Conservation (phyloP, 1,140 invertebrate species). For the Aphelenchoides avenae region DNA sequence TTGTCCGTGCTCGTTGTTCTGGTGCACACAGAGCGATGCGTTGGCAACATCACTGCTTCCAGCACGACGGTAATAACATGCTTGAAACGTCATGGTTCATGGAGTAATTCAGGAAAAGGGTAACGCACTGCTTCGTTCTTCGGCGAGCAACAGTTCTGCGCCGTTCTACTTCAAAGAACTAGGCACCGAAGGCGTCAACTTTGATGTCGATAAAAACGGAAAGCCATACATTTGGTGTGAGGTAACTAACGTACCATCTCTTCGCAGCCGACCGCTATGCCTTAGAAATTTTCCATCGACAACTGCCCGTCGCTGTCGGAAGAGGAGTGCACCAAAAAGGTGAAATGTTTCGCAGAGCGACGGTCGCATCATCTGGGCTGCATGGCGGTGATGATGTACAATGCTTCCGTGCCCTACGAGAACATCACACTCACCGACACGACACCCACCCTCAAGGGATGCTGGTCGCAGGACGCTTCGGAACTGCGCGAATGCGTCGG, state of each 20-base stretch:
- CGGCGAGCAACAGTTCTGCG: not conserved
- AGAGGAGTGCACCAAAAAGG: constrained; percentile 10
- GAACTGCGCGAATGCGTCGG: constrained; percentile 35
- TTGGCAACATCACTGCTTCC: constrained; percentile 1
- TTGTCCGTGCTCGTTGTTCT: not conserved
- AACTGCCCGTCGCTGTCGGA: constrained; percentile 1
- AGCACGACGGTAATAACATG: too few relatives aligned
- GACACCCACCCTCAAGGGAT: constrained; percentile 35
- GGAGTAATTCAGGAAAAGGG: constrained; percentile 16
- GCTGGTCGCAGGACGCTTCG: constrained; percentile 42
- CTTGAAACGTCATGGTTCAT: too few relatives aligned
- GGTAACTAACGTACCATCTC: constrained; percentile 9
- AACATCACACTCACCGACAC: constrained; percentile 19
- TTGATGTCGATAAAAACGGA: constrained; percentile 28
- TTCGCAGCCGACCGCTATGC: constrained; percentile 2
- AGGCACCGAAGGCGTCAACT: constrained; percentile 32
- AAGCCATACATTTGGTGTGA: constrained; percentile 40
- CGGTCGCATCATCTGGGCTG: constrained; percentile 41
- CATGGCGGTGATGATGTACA: constrained; percentile 44
- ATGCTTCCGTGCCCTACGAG: constrained; percentile 27
- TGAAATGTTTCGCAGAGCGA: constrained; percentile 31
- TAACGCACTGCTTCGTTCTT: constrained; percentile 1
- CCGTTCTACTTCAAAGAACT: constrained; percentile 19
- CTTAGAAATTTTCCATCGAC: constrained; percentile 17
- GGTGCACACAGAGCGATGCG: not conserved